phyloP scores from a whole-genome alignment of 1,140 invertebrate species.

The Megathymus violae region DNA sequence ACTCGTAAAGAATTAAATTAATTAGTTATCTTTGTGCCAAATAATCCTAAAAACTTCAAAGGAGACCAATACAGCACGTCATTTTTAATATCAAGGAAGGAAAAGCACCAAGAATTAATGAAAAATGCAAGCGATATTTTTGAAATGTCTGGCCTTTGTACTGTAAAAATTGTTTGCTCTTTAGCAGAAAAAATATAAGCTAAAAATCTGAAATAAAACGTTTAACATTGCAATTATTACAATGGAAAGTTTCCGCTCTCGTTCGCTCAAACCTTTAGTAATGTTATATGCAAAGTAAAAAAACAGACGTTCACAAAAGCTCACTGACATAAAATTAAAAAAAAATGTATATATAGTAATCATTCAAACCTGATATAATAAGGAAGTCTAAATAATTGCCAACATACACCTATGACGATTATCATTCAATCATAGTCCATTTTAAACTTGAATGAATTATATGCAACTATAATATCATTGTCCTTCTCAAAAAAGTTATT shows the following conservation, averaged over 20 bases:
- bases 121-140: not conserved
- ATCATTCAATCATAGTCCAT: too few relatives aligned
- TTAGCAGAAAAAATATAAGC: constrained; percentile 5
- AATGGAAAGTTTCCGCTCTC: constrained; percentile 3
- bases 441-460: too few relatives aligned
- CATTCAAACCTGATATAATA: too few relatives aligned
- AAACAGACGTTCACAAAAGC: not conserved
- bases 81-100: not conserved
- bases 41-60: constrained; percentile 6
- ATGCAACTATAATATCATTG: too few relatives aligned
- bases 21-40: too few relatives aligned
- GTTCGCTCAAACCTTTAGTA: not conserved
- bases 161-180: constrained; percentile 19
- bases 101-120: constrained; percentile 4
- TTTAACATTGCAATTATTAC: constrained; percentile 11
- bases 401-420: too few relatives aligned
- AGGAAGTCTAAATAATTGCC: too few relatives aligned
- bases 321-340: too few relatives aligned
- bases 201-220: constrained; percentile 7
- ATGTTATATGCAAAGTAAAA: not conserved
- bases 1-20: too few relatives aligned
- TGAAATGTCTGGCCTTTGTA: constrained; percentile 9
- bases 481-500: too few relatives aligned
- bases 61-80: too few relatives aligned
- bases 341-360: too few relatives aligned